A percentile compares a stretch with the other conserved stretches of the same genome.
Evolutionary conservation across 2,113 vertebrate genomes (phyloP).

Genomic region (Apteryx mantelli): DNA sequence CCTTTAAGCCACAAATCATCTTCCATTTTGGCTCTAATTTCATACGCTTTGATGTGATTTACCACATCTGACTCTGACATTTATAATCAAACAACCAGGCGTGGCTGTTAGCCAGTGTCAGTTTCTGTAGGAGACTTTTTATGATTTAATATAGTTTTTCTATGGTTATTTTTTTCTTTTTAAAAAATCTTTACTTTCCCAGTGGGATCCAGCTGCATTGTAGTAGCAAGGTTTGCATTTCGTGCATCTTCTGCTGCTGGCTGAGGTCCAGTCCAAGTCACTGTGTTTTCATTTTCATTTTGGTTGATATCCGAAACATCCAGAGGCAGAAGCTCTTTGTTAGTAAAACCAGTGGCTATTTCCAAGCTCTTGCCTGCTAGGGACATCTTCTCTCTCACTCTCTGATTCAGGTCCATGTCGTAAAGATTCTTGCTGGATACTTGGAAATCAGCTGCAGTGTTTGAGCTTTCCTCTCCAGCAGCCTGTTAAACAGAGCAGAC

Average conservation of each 20-base stretch:
- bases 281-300: conserved; percentile 37
- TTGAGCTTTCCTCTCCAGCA: conserved; percentile 69
- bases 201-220: not conserved
- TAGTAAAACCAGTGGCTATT: not conserved
- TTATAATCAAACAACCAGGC: not conserved
- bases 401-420: conserved; percentile 54
- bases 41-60: not conserved
- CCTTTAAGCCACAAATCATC: not conserved
- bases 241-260: not conserved
- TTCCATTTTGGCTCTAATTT: not conserved
- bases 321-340: conserved; percentile 28
- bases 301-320: conserved; percentile 38
- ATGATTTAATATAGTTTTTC: not conserved
- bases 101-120: not conserved
- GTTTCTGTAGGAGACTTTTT: not conserved
- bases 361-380: not conserved
- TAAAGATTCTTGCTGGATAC: conserved; percentile 66
- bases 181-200: conserved; percentile 54
- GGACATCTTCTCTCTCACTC: conserved; percentile 8
- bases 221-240: conserved; percentile 13
- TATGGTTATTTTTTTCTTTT: rapidly evolving
- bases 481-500: conserved; percentile 71
- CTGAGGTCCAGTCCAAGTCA: conserved; percentile 46
- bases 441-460: conserved; percentile 40
- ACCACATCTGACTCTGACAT: not conserved